Percentiles rank a stretch among this genome's conserved stretches.
phyloP scores from a whole-genome alignment of 2,113 vertebrate species.

The Nothoprocta pentlandii region DNA sequence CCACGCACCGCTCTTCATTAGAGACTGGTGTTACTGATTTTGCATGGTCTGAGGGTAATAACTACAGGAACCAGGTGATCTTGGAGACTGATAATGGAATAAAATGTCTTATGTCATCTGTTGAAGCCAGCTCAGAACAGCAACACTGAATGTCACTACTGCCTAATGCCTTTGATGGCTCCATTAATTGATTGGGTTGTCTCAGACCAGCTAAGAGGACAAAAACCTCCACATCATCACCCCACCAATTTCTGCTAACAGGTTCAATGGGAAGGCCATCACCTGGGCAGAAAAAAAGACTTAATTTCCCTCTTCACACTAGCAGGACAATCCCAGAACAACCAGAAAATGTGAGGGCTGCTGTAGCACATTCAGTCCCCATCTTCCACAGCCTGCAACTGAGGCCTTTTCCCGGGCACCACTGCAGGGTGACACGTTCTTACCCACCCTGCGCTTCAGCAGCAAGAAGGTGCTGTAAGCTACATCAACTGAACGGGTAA shows the following conservation, averaged over 20 bases:
- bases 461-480: neutral
- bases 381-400: fast-evolving
- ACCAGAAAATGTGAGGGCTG: neutral
- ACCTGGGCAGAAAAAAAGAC: neutral
- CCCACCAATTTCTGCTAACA: neutral
- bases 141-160: neutral
- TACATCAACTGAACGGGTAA: neutral
- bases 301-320: neutral
- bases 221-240: neutral
- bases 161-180: neutral
- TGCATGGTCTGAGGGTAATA: neutral
- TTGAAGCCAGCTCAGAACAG: neutral
- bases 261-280: neutral
- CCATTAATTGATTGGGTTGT: neutral
- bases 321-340: neutral
- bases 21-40: neutral
- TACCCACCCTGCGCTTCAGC: neutral
- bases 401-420: neutral
- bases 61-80: neutral
- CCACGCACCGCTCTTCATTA: neutral
- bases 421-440: neutral
- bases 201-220: neutral
- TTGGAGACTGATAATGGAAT: neutral
- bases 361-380: neutral
- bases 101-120: neutral